Conservation (phyloP, 1,140 invertebrate species). For the Agrilus planipennis region DNA sequence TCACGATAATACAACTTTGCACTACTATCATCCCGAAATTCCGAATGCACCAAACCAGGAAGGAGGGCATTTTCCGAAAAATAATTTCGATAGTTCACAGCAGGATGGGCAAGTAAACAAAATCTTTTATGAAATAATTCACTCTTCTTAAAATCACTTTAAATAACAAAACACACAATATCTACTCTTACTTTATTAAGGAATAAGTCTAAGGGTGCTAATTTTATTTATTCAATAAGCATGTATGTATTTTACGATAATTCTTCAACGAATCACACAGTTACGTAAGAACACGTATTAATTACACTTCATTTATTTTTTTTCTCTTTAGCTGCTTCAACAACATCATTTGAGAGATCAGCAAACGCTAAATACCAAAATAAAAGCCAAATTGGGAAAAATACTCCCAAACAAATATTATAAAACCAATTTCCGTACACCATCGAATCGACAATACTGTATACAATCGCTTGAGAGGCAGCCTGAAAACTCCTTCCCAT, state of each 20-base stretch:
- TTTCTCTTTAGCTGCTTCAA: too few species aligned
- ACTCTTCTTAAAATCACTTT: too few species aligned
- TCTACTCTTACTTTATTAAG: too few species aligned
- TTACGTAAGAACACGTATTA: too few species aligned
- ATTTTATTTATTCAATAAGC: too few species aligned
- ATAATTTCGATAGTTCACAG: conserved; percentile 75
- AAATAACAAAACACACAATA: too few species aligned
- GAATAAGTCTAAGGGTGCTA: too few species aligned
- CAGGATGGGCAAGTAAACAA: conserved; percentile 51
- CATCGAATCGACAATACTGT: conserved; percentile 69
- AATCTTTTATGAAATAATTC: too few species aligned
- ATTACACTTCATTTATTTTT: too few species aligned
- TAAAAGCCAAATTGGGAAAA: conserved; percentile 47
- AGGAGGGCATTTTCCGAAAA: conserved; percentile 94
- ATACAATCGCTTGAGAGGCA: conserved; percentile 63
- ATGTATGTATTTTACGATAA: too few species aligned
- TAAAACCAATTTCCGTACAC: conserved; percentile 57
- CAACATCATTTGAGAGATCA: too few species aligned
- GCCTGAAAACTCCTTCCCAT: conserved; percentile 45
- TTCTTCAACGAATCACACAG: too few species aligned
- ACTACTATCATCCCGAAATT: conserved; percentile 59
- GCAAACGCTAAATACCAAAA: conserved; percentile 36
- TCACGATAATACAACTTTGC: conserved; percentile 51
- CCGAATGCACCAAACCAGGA: conserved; percentile 80
- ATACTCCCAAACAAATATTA: conserved; percentile 38